Conservation (phyloP, 2,888 invertebrate genomes). For the Drosophila mercatorum region DNA sequence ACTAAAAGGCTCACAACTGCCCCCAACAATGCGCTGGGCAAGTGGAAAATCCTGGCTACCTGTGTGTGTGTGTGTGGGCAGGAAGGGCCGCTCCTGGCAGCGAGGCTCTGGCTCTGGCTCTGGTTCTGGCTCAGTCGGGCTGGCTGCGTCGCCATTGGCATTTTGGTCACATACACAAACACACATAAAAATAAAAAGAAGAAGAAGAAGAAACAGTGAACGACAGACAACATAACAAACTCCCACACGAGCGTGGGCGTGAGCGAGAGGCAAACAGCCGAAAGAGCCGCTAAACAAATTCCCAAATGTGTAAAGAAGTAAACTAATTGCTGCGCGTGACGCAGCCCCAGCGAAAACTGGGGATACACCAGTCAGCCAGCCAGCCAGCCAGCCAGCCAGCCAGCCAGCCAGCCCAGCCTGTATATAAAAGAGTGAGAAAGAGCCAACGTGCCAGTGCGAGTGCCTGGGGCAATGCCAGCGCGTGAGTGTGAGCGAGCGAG, state of each 20-base stretch:
- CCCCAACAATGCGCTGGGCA: neutral
- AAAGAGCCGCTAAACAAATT: constrained; percentile 68
- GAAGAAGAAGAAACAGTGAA: constrained; percentile 24
- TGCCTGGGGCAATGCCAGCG: neutral
- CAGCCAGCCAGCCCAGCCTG: constrained; percentile 28
- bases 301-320: constrained; percentile 82
- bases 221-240: constrained; percentile 54
- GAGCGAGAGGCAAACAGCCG: constrained; percentile 54
- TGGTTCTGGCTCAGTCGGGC: constrained; percentile 1
- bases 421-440: constrained; percentile 64
- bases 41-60: constrained; percentile 16
- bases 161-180: constrained; percentile 84
- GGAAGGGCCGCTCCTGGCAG: constrained; percentile 32
- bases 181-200: constrained; percentile 69
- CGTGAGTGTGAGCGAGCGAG: constrained; percentile 49
- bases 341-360: constrained; percentile 67
- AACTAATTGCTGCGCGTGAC: constrained; percentile 84
- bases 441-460: constrained; percentile 17
- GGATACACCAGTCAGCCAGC: constrained; percentile 30
- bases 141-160: constrained; percentile 72
- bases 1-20: constrained; percentile 46
- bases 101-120: constrained; percentile 6
- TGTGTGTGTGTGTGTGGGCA: neutral
- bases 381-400: constrained; percentile 29
- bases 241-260: constrained; percentile 35